Percentiles rank a stretch among this genome's conserved stretches.
phyloP scores from a whole-genome alignment of 2,113 vertebrate species.

The Peromyscus polionotus region DNA sequence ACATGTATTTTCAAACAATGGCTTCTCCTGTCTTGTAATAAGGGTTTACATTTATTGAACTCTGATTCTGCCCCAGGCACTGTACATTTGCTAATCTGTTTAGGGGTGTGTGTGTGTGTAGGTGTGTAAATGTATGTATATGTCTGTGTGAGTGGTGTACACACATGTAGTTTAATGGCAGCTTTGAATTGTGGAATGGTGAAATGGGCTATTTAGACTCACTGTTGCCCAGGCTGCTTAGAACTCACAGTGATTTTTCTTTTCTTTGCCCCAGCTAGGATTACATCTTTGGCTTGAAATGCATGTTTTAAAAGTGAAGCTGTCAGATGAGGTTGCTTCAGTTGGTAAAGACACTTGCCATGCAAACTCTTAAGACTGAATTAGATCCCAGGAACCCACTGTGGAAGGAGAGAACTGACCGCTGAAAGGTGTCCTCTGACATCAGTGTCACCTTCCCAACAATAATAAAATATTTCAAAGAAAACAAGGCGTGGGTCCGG shows the following conservation, averaged over 20 bases:
- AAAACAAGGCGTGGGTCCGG: neutral
- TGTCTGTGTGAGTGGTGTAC: neutral
- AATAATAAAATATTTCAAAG: neutral
- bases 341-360: neutral
- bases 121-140: neutral
- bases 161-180: neutral
- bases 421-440: too few species aligned
- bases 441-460: neutral
- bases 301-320: neutral
- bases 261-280: neutral
- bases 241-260: neutral
- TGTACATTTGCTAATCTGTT: neutral
- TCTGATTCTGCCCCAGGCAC: neutral
- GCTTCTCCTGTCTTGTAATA: neutral
- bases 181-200: neutral
- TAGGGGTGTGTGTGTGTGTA: neutral
- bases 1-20: slow-evolving; percentile 23
- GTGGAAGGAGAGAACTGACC: neutral
- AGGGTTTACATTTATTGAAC: neutral
- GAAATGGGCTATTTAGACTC: neutral
- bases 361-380: neutral
- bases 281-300: neutral
- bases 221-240: neutral
- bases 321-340: neutral
- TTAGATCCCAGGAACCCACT: neutral